Base-by-base conservation (phyloP, 2,113 vertebrate genomes). In the Brachyhypopomus gauderio region DNA sequence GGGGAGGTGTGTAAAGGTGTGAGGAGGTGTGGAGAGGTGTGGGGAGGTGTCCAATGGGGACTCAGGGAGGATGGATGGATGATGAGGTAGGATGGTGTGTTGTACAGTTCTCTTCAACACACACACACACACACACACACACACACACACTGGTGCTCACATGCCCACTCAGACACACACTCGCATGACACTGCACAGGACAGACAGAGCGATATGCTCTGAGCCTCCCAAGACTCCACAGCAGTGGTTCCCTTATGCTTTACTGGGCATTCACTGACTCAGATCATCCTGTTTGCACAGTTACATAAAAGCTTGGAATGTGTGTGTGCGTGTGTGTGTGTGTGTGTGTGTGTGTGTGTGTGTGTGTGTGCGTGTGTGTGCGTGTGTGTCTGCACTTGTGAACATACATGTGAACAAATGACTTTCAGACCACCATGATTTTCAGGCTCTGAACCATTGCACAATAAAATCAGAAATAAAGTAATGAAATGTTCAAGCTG, bases 161-260 rank as follows among this genome's bases (percentile, higher is more conserved):
- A 19, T 8, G 8, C n/a, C 8, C 41, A 27, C 38, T 48, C 9
- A 0, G 11, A 59, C 56, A 59, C 23, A 55, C 16, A 27, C 45
- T 30, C 19, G 1, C 11, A 72, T 25, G 27, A 75, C 58, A 19
- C 52, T 19, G 55, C 9, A 17, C 12, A 4, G 22, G 75, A 66
- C 27, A 34, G 63, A 66, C 63, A 66, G 63, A 34, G 16, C 27
- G 63, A 34, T 66, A 34, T 66, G 63, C 63, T 64, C 63, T 34
- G 63, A 66, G 25, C 27, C 27, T 34, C 48, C 9, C 45, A 78
- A 69, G 27, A 23, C 58, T 16, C 16, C 63, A 67, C 41, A 36
- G 34, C 63, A 0, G 67, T 45, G 0, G 36, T 5, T 77, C 63
- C 27, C 20, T 19, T 34, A 66, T 17, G 63, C 63, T 66, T 66